Conservation (phyloP, 2,797 vertebrate genomes). For the Telmatherina bonti region DNA sequence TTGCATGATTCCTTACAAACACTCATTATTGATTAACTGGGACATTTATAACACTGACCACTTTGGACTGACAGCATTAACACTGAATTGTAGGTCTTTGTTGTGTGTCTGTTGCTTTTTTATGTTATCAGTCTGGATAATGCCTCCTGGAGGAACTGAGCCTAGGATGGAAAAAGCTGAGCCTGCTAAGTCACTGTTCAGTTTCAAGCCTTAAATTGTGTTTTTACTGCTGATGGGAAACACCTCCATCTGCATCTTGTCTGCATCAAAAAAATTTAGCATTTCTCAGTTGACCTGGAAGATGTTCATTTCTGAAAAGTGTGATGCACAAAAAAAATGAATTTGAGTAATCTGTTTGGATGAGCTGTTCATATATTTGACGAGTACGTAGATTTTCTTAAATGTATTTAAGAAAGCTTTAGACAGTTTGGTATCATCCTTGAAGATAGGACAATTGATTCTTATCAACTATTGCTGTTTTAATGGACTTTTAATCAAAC, state of each 20-base stretch:
- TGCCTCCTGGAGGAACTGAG: constrained; percentile 45
- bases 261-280: constrained; percentile 9
- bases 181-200: constrained; percentile 76
- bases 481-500: constrained; percentile 7
- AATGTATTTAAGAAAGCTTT: constrained; percentile 15
- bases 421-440: constrained; percentile 2
- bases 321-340: neutral
- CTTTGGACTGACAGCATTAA: constrained; percentile 25
- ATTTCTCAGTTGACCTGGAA: neutral
- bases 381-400: neutral
- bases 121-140: constrained; percentile 46
- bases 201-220: constrained; percentile 55
- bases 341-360: constrained; percentile 9
- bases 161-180: constrained; percentile 59
- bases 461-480: neutral
- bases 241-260: constrained; percentile 26
- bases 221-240: constrained; percentile 47
- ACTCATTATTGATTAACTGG: constrained; percentile 16
- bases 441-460: neutral
- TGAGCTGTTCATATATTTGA: constrained; percentile 1
- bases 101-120: neutral
- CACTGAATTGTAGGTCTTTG: neutral
- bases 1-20: neutral
- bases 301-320: neutral
- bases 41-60: constrained; percentile 13